Base-by-base conservation (phyloP, 2,113 vertebrate genomes). In the Callionymus lyra region DNA sequence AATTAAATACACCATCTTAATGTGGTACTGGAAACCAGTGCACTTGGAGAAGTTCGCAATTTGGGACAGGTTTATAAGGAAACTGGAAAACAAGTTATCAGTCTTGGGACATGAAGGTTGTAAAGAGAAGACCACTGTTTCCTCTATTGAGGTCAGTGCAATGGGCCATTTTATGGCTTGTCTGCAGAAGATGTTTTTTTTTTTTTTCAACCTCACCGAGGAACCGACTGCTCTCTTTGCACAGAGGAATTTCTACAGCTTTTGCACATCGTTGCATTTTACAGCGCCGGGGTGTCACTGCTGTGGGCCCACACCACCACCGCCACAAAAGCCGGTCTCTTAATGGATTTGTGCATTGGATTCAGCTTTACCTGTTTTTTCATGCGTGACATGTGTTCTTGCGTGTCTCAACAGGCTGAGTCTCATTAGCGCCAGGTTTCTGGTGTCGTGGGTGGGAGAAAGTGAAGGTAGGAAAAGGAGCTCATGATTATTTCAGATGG, bases 321-420 rank as follows among this genome's bases (percentile, higher is more conserved):
- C 45, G 46, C 59, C 34, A 36, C 61, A 56, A 62, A 27, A 27
- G 57, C 50, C 62, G 57, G 59, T 51, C 56, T 65, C 38, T 51
- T 72, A 77, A 76, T 79, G 70, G 74, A 67, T 70, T 68, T 68
- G 43, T 61, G 61, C 60, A 62, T 51, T 9, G 12, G 56, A 47
- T 63, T 62, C 56, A 61, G 60, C 46, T 6, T 43, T 47, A 58
- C 42, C 27, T 67, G 76, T 66, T 46, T 69, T 65, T 50, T 72
- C 70, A 82, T 78, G 74, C 70, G 66, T 74, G 48, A 72, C 37
- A 76, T 70, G 44, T 13, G 42, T 53, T 62, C 34, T 56, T 72
- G 47, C 63, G 54, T 65, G 38, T 65, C 65, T 47, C 57, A 3
- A 27, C 21, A 44, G 71, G 53, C 59, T 55, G 59, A 56, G 73